Base-by-base conservation (phyloP, 2,797 vertebrate genomes). In the Lepus townsendii region DNA sequence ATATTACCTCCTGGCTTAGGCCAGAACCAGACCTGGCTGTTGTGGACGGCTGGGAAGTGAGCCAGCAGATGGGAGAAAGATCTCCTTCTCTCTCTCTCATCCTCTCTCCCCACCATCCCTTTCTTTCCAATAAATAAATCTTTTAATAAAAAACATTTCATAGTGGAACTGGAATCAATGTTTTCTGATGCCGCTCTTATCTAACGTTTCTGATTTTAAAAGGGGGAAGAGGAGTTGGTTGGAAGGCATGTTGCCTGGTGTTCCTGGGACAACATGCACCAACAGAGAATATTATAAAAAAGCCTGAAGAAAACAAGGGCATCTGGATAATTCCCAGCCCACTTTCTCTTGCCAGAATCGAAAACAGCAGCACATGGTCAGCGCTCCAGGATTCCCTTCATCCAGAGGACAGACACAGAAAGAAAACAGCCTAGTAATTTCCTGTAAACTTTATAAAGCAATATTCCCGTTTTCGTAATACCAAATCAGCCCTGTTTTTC, bases 191-290 rank as follows among this genome's bases (percentile, higher is more conserved):
- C 63, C 30, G 69, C 16, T 52, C 38, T 69, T 38, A 57, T 0
- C 24, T 71, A 52, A 57, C 35, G 7, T n/a, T 50, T 85, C 78
- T 78, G 62, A 60, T 62, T 93, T 92, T 88, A 50, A 90, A 78
- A 63, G 6, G 13, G 26, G 26, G 24, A 14, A 62, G 16, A 38
- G 54, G 19, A 35, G 13, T 27, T 69, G 13, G 9, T 78, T 78
- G 68, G n/a, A 88, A 76, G 91, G 6, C 38, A 80, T 6, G 30
- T 5, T 50, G 26, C 27, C 13, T 66, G 26, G 8, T 4, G 7
- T 82, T 77, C 26, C 38, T 0, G 19, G 27, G 13, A 19, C 16
- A 38, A 4, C 4, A 66, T 30, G 5, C 5, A 80, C 35, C 1
- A 75, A 13, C 20, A 42, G 3, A 76, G 8, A 27, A 27, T 47